A percentile compares a stretch with the other conserved stretches of the same genome.
phyloP scores from a whole-genome alignment of 1,140 invertebrate genomes.

The Thrips palmi region DNA sequence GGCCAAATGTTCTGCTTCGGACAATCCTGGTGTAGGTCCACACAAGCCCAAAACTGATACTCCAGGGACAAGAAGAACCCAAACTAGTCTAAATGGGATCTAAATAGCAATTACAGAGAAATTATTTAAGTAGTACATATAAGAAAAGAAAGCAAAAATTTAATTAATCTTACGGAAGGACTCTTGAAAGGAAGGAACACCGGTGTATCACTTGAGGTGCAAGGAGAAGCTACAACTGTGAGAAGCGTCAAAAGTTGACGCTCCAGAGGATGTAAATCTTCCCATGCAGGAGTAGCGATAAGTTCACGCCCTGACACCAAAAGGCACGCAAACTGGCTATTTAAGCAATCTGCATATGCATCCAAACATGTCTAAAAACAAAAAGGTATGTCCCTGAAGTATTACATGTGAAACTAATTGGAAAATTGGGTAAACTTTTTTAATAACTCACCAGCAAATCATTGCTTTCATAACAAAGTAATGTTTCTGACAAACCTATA shows the following conservation, averaged over 20 bases:
- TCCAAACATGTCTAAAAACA: constrained; percentile 49
- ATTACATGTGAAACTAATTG: constrained; percentile 2
- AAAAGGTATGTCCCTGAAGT: constrained; percentile 11
- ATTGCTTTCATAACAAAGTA: too few relatives aligned
- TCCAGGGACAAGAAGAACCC: constrained; percentile 48
- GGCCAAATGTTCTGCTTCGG: constrained; percentile 50
- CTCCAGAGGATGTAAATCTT: constrained; percentile 49
- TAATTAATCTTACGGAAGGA: constrained; percentile 41
- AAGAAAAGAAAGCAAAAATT: neutral
- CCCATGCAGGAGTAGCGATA: constrained; percentile 62
- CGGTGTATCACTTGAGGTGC: constrained; percentile 50
- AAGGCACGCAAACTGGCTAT: constrained; percentile 60
- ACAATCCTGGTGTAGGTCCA: constrained; percentile 50
- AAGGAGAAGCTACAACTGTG: constrained; percentile 38
- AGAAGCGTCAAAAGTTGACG: constrained; percentile 49
- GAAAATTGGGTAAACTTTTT: neutral
- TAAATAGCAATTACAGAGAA: constrained; percentile 22
- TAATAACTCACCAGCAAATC: too few relatives aligned
- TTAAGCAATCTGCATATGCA: constrained; percentile 50
- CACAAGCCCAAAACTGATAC: constrained; percentile 59
- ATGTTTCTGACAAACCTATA: too few relatives aligned
- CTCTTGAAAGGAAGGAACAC: constrained; percentile 67
- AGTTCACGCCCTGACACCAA: constrained; percentile 52
- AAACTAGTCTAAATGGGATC: constrained; percentile 63
- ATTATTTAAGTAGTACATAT: neutral